phyloP scores from a whole-genome alignment of 2,888 invertebrate genomes.

The Acrobasis consociella region DNA sequence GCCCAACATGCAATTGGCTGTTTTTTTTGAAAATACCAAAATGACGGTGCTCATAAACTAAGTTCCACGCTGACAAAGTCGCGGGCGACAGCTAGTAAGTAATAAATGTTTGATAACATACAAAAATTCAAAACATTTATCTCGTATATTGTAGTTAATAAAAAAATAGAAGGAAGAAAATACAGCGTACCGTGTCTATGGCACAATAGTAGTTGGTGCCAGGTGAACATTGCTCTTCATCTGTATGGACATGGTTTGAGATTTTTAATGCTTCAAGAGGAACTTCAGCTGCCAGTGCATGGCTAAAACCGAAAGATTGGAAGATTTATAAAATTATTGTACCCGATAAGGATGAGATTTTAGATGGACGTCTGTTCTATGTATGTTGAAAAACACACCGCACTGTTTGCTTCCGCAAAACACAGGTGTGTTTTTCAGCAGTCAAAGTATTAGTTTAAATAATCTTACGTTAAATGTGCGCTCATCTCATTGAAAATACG shows the following conservation, averaged over 20 bases:
- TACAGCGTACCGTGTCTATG: not conserved
- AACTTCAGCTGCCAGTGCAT: constrained; percentile 40
- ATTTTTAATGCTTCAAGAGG: constrained; percentile 26
- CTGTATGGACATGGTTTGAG: not conserved
- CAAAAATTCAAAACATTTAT: no score
- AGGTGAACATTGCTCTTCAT: constrained; percentile 12
- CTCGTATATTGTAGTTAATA: no score
- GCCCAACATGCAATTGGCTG: no score
- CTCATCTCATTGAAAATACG: constrained; percentile 62
- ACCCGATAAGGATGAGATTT: no score
- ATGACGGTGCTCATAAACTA: no score
- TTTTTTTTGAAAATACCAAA: no score
- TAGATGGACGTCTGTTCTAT: no score
- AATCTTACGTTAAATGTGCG: constrained; percentile 57
- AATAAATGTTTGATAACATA: not conserved
- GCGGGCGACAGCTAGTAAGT: no score
- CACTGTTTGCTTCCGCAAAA: no score
- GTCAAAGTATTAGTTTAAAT: not conserved
- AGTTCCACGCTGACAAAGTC: no score
- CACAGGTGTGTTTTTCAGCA: no score
- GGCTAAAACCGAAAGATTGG: constrained; percentile 34
- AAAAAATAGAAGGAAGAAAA: not conserved
- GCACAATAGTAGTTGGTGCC: not conserved
- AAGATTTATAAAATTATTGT: not conserved
- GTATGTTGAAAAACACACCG: no score